Percentiles rank a stretch among this genome's conserved stretches.
Evolutionary conservation across 2,797 vertebrate species (phyloP).

Genomic region (Characodon lateralis): DNA sequence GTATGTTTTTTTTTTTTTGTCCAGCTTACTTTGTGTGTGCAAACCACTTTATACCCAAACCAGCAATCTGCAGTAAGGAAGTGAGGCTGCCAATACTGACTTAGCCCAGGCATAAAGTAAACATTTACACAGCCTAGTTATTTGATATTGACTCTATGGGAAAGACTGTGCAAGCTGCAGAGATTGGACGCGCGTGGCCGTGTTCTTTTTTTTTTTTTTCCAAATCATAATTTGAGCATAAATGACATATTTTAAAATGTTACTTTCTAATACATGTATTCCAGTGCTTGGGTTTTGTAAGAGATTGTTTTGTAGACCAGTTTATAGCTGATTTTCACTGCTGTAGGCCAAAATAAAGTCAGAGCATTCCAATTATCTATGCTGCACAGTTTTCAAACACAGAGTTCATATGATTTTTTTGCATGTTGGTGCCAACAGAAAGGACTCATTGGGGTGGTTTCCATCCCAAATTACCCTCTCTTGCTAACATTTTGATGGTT

Average conservation of each 20-base stretch:
- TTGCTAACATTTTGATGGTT: constrained; percentile 66
- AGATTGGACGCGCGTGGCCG: constrained; percentile 2
- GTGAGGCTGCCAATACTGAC: constrained; percentile 40
- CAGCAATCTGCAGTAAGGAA: constrained; percentile 48
- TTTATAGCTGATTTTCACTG: constrained; percentile 52
- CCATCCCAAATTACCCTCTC: constrained; percentile 50
- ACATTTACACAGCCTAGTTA: constrained; percentile 46
- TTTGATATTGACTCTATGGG: constrained; percentile 51
- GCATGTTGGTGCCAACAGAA: constrained; percentile 45
- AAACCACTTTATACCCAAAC: constrained; percentile 44
- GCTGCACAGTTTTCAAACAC: constrained; percentile 59
- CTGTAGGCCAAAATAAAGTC: constrained; percentile 51
- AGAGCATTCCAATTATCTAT: constrained; percentile 69
- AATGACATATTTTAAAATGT: background rate
- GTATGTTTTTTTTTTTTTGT: constrained; percentile 43
- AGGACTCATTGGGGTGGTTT: constrained; percentile 45
- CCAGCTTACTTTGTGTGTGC: constrained; percentile 16
- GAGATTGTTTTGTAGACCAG: constrained; percentile 42
- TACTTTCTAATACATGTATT: constrained; percentile 2
- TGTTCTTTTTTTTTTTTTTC: background rate
- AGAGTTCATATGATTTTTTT: constrained; percentile 63
- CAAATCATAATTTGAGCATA: background rate
- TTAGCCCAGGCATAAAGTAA: constrained; percentile 46
- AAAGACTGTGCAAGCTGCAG: constrained; percentile 16
- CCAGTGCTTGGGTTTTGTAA: constrained; percentile 18